Conservation (phyloP, 1,140 invertebrate genomes). For the Charaxes varanes region DNA sequence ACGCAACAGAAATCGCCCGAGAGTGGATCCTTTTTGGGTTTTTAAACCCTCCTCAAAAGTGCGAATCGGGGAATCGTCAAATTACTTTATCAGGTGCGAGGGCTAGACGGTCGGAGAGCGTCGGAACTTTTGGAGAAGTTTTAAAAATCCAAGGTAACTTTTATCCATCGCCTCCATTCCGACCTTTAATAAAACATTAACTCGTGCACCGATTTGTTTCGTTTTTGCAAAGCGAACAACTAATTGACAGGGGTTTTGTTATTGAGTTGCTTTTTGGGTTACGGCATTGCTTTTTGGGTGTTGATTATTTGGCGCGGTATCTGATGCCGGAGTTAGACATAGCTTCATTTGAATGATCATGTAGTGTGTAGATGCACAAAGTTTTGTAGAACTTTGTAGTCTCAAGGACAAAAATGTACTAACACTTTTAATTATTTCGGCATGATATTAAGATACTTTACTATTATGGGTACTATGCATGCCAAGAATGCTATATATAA, state of each 20-base stretch:
- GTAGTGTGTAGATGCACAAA: too few species aligned
- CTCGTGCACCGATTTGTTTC: conserved; percentile 41
- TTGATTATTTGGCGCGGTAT: too few species aligned
- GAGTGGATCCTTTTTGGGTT: conserved; percentile 39
- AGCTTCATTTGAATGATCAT: too few species aligned
- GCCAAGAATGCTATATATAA: too few species aligned
- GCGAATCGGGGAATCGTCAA: conserved; percentile 64
- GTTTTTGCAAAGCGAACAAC: conserved; percentile 26
- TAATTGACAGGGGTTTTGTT: conserved; percentile 57
- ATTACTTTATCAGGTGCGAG: conserved; percentile 62
- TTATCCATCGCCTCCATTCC: conserved; percentile 26
- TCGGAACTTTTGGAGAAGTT: conserved; percentile 58
- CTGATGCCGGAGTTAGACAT: too few species aligned
- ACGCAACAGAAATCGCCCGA: conserved; percentile 32
- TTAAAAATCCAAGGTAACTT: conserved; percentile 71
- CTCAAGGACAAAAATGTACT: too few species aligned
- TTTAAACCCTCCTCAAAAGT: conserved; percentile 64
- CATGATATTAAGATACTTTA: too few species aligned
- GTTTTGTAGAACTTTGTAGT: too few species aligned
- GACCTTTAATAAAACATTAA: conserved; percentile 61
- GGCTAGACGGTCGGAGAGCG: conserved; percentile 38
- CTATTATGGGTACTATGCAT: too few species aligned
- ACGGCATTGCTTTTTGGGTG: too few species aligned
- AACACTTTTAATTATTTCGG: too few species aligned
- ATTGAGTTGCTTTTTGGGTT: too few species aligned